Evolutionary conservation across 2,888 invertebrate genomes (phyloP), one percentile per base, ranked within the genome.

Genomic region (Drosophila maculinotata): DNA sequence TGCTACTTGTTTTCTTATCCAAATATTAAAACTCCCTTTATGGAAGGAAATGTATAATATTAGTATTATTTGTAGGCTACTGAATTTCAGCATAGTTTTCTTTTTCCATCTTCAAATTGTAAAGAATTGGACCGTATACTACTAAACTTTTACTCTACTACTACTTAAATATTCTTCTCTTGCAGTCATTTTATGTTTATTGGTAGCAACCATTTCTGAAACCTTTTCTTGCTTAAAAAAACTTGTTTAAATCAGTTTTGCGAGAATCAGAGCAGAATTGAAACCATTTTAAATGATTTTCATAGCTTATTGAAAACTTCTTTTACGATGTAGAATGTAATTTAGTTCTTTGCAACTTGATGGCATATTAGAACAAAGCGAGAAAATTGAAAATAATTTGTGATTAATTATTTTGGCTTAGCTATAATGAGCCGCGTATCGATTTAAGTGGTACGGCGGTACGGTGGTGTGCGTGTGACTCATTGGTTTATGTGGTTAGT

Each of bases 391-490:
- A 63, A 54, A 54, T 45, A 28, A 41, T 52, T 76, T 47, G 35
- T 26, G 52, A 47, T 63, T 58, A 48, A 20, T 30, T 42, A 36
- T 26, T 52, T 45, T 10, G 7, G 49, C 28, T 28, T 23, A 1
- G 30, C 14, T 15, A n/a, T 76, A 72, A 72, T 72, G 65, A 72
- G 76, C 44, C 20, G 58, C 20, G 58, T 30, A 62, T 62, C 59
- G 72, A 76, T 65, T 76, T 72, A 76, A 72, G 54, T 76, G 76
- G 70, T 14, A 26, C 25, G 38, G 25, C 48, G n/a, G 20, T 20
- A 3, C 2, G 20, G 2, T 20, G 20, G 53, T 52, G 59, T 76
- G 72, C 68, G 69, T 66, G 63, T 84, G 85, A 80, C 41, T 84
- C 81, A 84, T 63, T 15, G 42, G 60, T 17, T 62, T 51, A 60